A percentile compares a stretch with the other conserved stretches of the same genome.
These are phyloP conservation scores for Andricus grossulariae DNA, from an alignment of 1,140 invertebrate genomes.

Conservation along the genomic window DNA sequence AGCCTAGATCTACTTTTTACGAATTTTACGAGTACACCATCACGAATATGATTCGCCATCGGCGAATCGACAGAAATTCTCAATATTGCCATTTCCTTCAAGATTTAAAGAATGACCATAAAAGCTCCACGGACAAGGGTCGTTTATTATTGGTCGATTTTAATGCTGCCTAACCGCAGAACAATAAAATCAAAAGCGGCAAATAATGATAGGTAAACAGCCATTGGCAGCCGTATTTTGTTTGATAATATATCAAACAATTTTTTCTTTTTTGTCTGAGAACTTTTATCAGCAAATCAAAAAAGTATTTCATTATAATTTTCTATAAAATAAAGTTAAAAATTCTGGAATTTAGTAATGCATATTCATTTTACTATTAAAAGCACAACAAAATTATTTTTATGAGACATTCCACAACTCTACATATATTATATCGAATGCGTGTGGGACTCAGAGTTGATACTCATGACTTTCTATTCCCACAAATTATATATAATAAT, in stretches of 20 bases:
- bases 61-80: background rate
- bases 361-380: too few relatives aligned
- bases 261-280: too few relatives aligned
- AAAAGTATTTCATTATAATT: too few relatives aligned
- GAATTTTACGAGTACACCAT: conserved; percentile 1
- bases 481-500: too few relatives aligned
- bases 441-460: too few relatives aligned
- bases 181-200: conserved; percentile 32
- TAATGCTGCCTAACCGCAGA: background rate
- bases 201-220: background rate
- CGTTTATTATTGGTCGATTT: conserved; percentile 32
- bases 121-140: conserved; percentile 4
- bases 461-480: too few relatives aligned
- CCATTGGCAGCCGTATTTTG: background rate
- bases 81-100: background rate
- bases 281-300: too few relatives aligned
- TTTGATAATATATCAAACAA: background rate
- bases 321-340: too few relatives aligned
- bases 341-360: too few relatives aligned
- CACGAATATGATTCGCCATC: conserved; percentile 17
- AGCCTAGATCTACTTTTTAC: conserved; percentile 1
- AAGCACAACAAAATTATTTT: too few relatives aligned
- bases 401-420: too few relatives aligned
- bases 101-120: conserved; percentile 23
- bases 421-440: too few relatives aligned